phyloP scores from a whole-genome alignment of 2,888 invertebrate genomes.

The Lochmaea crataegi region DNA sequence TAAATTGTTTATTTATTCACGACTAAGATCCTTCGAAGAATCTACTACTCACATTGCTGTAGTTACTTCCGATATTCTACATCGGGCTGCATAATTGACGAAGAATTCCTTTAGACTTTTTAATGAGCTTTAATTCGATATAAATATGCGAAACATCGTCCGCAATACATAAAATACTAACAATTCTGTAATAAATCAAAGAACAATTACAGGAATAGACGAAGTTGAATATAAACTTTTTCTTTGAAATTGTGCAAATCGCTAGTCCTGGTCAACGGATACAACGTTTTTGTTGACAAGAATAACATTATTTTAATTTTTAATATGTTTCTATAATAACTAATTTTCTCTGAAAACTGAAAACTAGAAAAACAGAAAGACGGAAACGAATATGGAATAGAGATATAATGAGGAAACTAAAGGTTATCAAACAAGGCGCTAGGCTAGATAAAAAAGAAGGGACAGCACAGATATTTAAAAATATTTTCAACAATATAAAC shows the following conservation, averaged over 20 bases:
- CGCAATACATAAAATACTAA: slow-evolving; percentile 32
- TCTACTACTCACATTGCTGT: slow-evolving; percentile 1
- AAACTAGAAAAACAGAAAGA: too few relatives aligned
- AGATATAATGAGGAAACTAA: too few relatives aligned
- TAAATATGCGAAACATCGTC: slow-evolving; percentile 33
- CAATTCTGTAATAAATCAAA: slow-evolving; percentile 42
- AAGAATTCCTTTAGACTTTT: slow-evolving; percentile 30
- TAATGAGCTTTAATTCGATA: slow-evolving; percentile 32
- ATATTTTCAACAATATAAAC: too few relatives aligned
- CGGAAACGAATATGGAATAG: too few relatives aligned
- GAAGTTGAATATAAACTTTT: slow-evolving; percentile 38
- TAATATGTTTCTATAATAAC: neutral
- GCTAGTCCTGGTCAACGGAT: slow-evolving; percentile 33
- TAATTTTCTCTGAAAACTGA: too few relatives aligned
- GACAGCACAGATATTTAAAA: too few relatives aligned
- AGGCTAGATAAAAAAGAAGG: too few relatives aligned
- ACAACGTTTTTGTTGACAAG: slow-evolving; percentile 29
- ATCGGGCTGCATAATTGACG: slow-evolving; percentile 23
- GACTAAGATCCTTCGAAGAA: slow-evolving; percentile 17
- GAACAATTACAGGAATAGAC: slow-evolving; percentile 45
- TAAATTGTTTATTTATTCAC: slow-evolving; percentile 8
- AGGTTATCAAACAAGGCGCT: too few relatives aligned
- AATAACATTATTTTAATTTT: slow-evolving; percentile 26
- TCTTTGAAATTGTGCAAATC: slow-evolving; percentile 40
- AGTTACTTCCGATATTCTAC: slow-evolving; percentile 18